Base-by-base conservation (phyloP, 1,140 invertebrate genomes). In the Papilio machaon region DNA sequence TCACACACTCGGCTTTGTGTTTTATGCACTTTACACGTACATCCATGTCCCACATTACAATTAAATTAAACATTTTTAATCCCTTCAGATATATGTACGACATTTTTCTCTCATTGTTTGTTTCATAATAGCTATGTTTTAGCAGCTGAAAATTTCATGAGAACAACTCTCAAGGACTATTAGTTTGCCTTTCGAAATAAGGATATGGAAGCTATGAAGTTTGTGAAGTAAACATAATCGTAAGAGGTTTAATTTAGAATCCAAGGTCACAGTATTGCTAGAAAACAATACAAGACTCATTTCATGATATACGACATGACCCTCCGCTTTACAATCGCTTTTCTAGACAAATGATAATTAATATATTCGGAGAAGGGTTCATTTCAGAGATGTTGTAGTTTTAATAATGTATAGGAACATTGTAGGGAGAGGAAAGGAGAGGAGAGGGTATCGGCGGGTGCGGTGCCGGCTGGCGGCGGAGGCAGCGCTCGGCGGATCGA, bases 401-500 rank as follows among this genome's bases (percentile, higher is more conserved):
- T 58, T 58, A 74, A 81, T 54, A 79, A 49, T 49, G 82, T 85
- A 81, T 81, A 81, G 58, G 49, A 76, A 73, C 81, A 47, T 73
- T 82, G 79, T 52, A 83, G 82, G 78, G 83, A 82, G 76, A 81
- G 78, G 19, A 77, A 85, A 85, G 86, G 84, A 85, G 87, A 86
- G 82, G 85, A 85, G 85, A 87, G 86, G 87, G 54, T 86, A 87
- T 86, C 83, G 85, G 84, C 49, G 54, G 54, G 54, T 58, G 85
- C 83, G 82, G 80, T 86, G 82, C 84, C 80, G 87, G 82, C 84
- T 58, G 54, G 54, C 54, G 54, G 54, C 54, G 54, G 54, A 79
- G 82, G 88, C 83, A 82, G 82, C 83, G 82, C 30, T 43, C 49
- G 83, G 81, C 87, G 85, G 89, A 91, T 91, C 90, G 85, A 91